Base-by-base conservation (phyloP, 2,888 invertebrate genomes). In the Clitarchus hookeri region DNA sequence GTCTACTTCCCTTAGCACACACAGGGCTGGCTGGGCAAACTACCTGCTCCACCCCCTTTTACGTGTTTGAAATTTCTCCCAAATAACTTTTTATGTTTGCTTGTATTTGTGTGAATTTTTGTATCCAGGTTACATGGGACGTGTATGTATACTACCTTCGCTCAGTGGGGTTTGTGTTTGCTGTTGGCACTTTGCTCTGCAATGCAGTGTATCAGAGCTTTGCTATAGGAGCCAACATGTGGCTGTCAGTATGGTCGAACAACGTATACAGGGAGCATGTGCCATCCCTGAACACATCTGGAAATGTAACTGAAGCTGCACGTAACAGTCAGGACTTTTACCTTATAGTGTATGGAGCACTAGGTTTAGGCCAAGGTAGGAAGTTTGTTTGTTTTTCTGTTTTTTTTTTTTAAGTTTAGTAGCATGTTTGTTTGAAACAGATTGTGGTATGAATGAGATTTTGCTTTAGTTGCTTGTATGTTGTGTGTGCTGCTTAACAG, bases 301-400 rank as follows among this genome's bases (percentile, higher is more conserved):
- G 91, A 3, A 93, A 94, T 88, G 93, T 93, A 44, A 94, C 92
- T 0, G 92, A 93, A 23, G 92, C 96, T 90, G 93, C 92, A 2
- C 8, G 16, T 23, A 90, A 91, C 2, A 93, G 93, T 88, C 93
- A 96, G 87, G 95, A 97, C 90, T 93, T 96, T 92, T 97, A 97
- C 91, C 93, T 98, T 87, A 96, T 97, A 85, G 96, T 97, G n/a
- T 98, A 98, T 91, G 98, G 97, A 88, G 96, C 95, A 36, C 94
- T 98, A 87, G 98, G 98, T 88, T 92, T 96, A 88, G 97, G 96
- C 87, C 98, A 98, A 95, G 97, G 97, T 97, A 94, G 93, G 95
- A 92, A 8, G 48, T 48, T 44, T 44, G 13, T 19, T n/a, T n/a
- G n/a, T n/a, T n/a, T n/a, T n/a, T n/a, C n/a, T n/a, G n/a, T n/a